Evolutionary conservation across 2,888 invertebrate species (phyloP).

Genomic region (Lepas anatifera): DNA sequence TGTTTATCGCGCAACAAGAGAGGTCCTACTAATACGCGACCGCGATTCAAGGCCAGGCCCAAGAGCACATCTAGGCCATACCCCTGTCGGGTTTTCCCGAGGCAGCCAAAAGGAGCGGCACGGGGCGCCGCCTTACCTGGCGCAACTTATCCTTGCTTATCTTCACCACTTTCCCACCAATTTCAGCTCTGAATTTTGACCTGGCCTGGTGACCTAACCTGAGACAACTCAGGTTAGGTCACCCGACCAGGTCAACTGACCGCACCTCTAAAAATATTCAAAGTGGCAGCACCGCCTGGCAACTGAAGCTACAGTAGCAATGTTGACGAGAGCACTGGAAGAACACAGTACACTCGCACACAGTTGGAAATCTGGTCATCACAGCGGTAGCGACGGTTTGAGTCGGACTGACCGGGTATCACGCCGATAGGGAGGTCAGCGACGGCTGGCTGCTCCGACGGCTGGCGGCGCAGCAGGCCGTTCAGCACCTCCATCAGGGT

Average conservation of each 20-base stretch:
- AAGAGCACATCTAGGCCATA: too few species aligned
- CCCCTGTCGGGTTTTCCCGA: too few species aligned
- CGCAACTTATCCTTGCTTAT: too few species aligned
- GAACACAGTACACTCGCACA: neutral
- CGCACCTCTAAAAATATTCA: neutral
- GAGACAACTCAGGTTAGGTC: neutral
- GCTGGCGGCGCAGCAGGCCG: conserved; percentile 50
- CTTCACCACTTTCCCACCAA: too few species aligned
- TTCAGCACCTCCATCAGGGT: conserved; percentile 67
- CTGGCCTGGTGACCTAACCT: too few species aligned
- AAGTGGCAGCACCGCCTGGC: neutral
- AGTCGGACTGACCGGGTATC: conserved; percentile 45
- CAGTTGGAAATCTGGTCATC: neutral
- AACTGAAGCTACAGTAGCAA: neutral
- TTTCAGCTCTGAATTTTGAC: too few species aligned
- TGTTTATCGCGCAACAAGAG: too few species aligned
- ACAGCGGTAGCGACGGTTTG: conserved; percentile 9
- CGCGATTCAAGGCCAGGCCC: too few species aligned
- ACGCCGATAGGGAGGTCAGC: conserved; percentile 49
- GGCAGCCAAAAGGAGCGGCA: too few species aligned
- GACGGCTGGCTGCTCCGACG: conserved; percentile 40
- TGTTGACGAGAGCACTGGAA: neutral
- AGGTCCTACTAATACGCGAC: too few species aligned
- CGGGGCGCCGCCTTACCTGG: too few species aligned
- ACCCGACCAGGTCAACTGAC: neutral